Base-by-base conservation (phyloP, 2,113 vertebrate genomes). In the Seriola quinqueradiata region DNA sequence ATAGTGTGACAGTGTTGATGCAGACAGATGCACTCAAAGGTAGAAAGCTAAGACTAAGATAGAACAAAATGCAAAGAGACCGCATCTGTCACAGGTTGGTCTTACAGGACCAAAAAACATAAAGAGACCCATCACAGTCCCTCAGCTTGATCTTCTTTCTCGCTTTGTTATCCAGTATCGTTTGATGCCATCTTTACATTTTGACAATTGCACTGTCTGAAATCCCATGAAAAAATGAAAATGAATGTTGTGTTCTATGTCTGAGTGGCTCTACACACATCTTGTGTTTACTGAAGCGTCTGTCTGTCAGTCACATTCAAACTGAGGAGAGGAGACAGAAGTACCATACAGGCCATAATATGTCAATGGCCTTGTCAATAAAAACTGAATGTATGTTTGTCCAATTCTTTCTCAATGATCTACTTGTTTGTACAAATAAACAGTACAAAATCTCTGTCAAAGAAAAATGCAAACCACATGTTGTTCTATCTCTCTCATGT, bases 151-250 rank as follows among this genome's bases (percentile, higher is more conserved):
- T 84, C 54, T 84, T 69, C 48, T 28, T 75, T 59, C 50, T 76
- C 58, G 44, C 28, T 71, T 59, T 82, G 78, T 76, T 86, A 69
- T 83, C 36, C 67, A 68, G 70, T 34, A n/a, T 10, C 5, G 8
- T 71, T 82, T 88, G 85, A 87, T 71, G 77, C 36, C 60, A 44
- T 79, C 77, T 73, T 87, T 82, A 88, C 69, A 81, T 79, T 83
- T 84, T 88, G 79, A 89, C 86, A 89, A 75, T 65, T 68, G 75
- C 68, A 46, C 40, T 78, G 65, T 83, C 70, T 76, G 77, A 81
- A 90, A 79, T 90, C 71, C 83, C 82, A 88, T 55, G 60, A 58
- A 81, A 90, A 91, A 89, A 68, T 79, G 66, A 92, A 94, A 90
- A 89, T 84, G 75, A 92, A 86, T 69, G 74, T 76, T 79, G 54